Conservation (phyloP, 2,797 vertebrate species). For the Takifugu ocellatus region DNA sequence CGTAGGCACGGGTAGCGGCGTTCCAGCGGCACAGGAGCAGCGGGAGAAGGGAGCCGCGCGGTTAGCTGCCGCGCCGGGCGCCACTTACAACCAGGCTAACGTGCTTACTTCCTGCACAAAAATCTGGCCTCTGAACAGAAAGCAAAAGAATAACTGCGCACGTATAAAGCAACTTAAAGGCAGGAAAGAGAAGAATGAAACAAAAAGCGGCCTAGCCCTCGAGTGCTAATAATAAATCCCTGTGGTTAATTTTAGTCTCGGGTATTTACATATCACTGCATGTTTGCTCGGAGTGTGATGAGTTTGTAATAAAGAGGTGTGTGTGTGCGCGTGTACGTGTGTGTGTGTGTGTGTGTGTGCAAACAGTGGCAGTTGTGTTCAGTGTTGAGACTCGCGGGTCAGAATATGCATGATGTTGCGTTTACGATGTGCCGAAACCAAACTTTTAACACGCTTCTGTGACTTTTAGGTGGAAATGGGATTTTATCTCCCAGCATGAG, state of each 20-base stretch:
- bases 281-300: constrained; percentile 19
- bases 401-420: background rate
- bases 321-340: background rate
- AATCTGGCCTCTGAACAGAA: too few species aligned
- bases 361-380: constrained; percentile 14
- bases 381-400: constrained; percentile 7
- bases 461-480: too few species aligned
- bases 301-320: constrained; percentile 10
- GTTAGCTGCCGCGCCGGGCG: too few species aligned
- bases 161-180: too few species aligned
- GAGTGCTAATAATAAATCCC: background rate
- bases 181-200: too few species aligned
- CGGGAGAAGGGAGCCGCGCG: background rate
- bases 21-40: constrained; percentile 29
- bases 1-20: constrained; percentile 48
- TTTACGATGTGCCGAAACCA: background rate
- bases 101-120: background rate
- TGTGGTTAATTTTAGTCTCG: background rate
- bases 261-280: constrained; percentile 27
- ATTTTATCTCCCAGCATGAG: background rate
- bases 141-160: too few species aligned
- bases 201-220: too few species aligned
- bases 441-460: background rate
- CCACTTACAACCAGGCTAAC: constrained; percentile 3
- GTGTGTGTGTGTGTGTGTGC: background rate